These are phyloP conservation scores for Contarinia nasturtii DNA, from an alignment of 1,140 invertebrate species.

Conservation along the genomic window DNA sequence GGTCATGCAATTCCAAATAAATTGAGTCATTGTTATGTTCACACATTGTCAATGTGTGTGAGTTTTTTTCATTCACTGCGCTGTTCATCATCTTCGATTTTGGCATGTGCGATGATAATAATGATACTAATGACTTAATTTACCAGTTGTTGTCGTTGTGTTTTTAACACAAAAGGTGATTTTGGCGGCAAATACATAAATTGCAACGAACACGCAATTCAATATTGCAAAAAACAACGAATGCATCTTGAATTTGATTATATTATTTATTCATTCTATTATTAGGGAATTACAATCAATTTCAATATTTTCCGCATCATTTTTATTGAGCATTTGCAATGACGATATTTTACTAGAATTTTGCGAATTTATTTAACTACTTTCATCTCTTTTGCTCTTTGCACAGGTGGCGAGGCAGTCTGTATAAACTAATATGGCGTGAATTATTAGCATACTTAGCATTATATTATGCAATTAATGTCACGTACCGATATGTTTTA, in stretches of 20 bases:
- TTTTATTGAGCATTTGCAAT: no score
- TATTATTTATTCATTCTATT: neutral
- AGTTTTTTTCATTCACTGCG: no score
- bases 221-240: neutral
- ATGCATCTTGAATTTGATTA: neutral
- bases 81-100: no score
- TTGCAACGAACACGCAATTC: neutral
- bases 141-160: neutral
- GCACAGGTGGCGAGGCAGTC: constrained; percentile 82
- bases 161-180: neutral
- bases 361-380: neutral
- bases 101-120: no score
- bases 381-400: constrained; percentile 17
- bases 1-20: no score
- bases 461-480: constrained; percentile 72
- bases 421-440: constrained; percentile 94
- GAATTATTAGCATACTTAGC: constrained; percentile 77
- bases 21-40: no score
- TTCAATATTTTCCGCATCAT: no score
- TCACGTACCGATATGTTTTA: constrained; percentile 73
- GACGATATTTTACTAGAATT: no score
- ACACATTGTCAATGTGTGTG: no score
- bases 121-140: neutral
- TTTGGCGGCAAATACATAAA: neutral
- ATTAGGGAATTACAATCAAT: neutral